Evolutionary conservation across 1,140 invertebrate genomes (phyloP), one percentile per base, ranked within the genome.

Genomic region (Mactra quadrangularis): DNA sequence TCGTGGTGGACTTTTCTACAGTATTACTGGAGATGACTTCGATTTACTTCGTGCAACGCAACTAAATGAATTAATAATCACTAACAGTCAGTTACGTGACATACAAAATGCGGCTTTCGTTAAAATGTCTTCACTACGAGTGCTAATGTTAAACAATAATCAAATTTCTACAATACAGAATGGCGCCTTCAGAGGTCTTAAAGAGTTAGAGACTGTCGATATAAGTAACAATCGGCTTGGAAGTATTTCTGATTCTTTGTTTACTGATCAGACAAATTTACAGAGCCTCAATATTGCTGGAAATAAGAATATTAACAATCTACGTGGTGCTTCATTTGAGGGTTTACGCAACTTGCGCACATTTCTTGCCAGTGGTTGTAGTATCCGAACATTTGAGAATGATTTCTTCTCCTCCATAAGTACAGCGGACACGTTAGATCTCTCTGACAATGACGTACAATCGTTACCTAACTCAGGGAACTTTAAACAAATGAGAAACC

Each of bases 301-400:
- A 64, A 74, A 82, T 38, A 82, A 53, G 19, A 45, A 62, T n/a
- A 55, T 82, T 35, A 29, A 31, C 19, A 74, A 82, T 38, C 59
- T 82, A 15, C 29, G 55, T n/a, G 60, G 59, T 13, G 35, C 22
- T 0, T 53, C 68, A 31, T 82, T 82, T 35, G 29, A 53, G 53
- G 79, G 79, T 27, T 17, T 71, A 17, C 38, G 22, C 22, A 82
- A 35, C 33, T 41, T 82, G 13, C 33, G 27, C 3, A 66, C 33
- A 55, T 45, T 82, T 22, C 70, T 52, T 25, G 47, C 60, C 19
- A 52, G 50, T 66, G 47, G 41, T 6, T 82, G 79, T 33, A 53
- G 35, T 53, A 53, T 82, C 7, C 25, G 70, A 41, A 66, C 70
- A 27, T 19, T 82, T 11, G 70, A 74, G 74, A 74, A 66, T 45